phyloP scores from a whole-genome alignment of 2,888 invertebrate genomes.

The Phaonia tiefii region DNA sequence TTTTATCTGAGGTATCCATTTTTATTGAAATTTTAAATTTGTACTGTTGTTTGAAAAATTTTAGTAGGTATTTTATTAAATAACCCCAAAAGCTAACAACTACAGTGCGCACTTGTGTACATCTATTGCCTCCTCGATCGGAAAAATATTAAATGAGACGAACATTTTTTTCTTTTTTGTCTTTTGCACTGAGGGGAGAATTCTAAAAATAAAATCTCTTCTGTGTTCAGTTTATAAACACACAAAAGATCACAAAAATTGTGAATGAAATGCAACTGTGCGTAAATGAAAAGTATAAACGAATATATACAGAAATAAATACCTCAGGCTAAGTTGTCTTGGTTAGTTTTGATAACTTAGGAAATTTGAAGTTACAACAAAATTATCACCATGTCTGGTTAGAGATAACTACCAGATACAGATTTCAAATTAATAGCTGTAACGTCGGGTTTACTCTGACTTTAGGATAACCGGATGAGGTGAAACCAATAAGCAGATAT shows the following conservation, averaged over 20 bases:
- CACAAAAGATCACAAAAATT: conserved; percentile 20
- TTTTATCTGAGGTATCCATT: conserved; percentile 71
- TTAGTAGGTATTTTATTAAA: conserved; percentile 43
- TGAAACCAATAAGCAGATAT: too few species aligned
- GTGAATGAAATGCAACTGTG: conserved; percentile 1
- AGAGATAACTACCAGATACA: too few species aligned
- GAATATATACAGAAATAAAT: too few species aligned
- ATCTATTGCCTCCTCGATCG: conserved; percentile 32
- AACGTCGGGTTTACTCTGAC: too few species aligned
- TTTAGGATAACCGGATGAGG: too few species aligned
- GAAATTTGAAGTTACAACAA: too few species aligned
- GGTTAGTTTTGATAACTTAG: too few species aligned
- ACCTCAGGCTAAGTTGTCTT: too few species aligned
- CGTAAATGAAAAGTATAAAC: too few species aligned
- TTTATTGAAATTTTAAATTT: conserved; percentile 14
- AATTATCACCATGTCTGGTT: too few species aligned
- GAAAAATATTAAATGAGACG: conserved; percentile 31
- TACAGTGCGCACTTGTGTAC: neutral
- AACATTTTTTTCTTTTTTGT: conserved; percentile 8
- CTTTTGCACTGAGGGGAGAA: conserved; percentile 35
- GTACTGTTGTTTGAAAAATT: neutral
- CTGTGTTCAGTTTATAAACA: conserved; percentile 44
- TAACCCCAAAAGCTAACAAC: conserved; percentile 35
- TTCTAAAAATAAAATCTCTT: conserved; percentile 62
- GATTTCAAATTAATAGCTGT: too few species aligned